Conservation (phyloP, 2,797 vertebrate genomes). For the Apogon talboti region DNA sequence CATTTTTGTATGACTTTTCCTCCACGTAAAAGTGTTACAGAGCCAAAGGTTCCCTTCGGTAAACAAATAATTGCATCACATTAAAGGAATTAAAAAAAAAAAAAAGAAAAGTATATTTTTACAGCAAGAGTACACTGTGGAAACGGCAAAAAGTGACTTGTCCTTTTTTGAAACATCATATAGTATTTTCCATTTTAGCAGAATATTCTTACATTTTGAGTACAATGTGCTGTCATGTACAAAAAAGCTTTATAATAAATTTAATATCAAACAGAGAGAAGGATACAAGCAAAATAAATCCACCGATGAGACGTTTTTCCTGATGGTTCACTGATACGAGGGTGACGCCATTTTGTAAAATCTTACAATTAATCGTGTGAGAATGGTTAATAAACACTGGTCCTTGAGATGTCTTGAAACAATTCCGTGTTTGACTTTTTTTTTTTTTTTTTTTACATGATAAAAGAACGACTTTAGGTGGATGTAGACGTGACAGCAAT, state of each 20-base stretch:
- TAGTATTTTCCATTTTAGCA: constrained; percentile 42
- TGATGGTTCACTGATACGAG: constrained; percentile 9
- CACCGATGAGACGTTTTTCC: constrained; percentile 20
- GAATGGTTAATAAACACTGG: no score
- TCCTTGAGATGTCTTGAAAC: constrained; percentile 1
- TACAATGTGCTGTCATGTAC: constrained; percentile 58
- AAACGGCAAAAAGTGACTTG: constrained; percentile 62
- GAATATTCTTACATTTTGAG: constrained; percentile 46
- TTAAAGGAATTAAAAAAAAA: constrained; percentile 36
- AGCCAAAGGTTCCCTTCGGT: constrained; percentile 9
- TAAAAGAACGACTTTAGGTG: neutral
- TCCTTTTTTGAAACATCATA: constrained; percentile 31
- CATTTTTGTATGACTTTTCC: constrained; percentile 8
- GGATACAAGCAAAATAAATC: constrained; percentile 34
- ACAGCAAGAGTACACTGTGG: constrained; percentile 51
- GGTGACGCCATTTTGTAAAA: neutral
- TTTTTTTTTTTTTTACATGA: neutral
- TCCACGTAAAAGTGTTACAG: constrained; percentile 27
- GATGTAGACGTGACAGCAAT: constrained; percentile 1
- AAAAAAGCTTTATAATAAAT: constrained; percentile 53
- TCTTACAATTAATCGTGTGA: constrained; percentile 1
- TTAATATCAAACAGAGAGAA: constrained; percentile 43
- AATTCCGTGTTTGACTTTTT: neutral
- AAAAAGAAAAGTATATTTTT: constrained; percentile 52
- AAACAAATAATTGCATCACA: constrained; percentile 47